Evolutionary conservation across 2,888 invertebrate genomes (phyloP).

Genomic region (Dryadula phaetusa): DNA sequence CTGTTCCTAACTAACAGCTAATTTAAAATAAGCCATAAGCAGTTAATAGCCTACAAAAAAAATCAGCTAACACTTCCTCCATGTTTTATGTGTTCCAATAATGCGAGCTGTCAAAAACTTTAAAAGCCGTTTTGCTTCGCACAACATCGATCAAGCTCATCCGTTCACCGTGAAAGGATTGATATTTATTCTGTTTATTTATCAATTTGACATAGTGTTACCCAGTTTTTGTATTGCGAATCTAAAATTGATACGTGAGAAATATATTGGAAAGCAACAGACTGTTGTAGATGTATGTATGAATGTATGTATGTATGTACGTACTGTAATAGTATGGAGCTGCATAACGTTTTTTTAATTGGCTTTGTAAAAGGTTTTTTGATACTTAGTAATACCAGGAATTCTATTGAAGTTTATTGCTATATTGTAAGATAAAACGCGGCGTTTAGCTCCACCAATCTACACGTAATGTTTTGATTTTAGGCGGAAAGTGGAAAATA

Average conservation of each 20-base stretch:
- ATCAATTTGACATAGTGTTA: constrained; percentile 70
- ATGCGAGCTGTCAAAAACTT: constrained; percentile 39
- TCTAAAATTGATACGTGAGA: constrained; percentile 74
- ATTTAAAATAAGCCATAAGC: not conserved
- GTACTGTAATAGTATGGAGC: not conserved
- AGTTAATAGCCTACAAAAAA: constrained; percentile 5
- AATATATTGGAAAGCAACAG: constrained; percentile 63
- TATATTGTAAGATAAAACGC: too few relatives aligned
- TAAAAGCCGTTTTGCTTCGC: constrained; percentile 60
- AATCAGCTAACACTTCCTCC: constrained; percentile 10
- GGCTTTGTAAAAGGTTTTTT: not conserved
- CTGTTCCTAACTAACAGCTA: too few relatives aligned
- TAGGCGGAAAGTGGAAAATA: too few relatives aligned
- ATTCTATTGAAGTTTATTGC: too few relatives aligned
- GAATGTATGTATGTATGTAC: not conserved
- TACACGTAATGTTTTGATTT: too few relatives aligned
- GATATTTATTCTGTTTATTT: constrained; percentile 71
- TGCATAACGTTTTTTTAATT: not conserved
- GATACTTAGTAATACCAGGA: too few relatives aligned
- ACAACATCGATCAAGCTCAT: constrained; percentile 66
- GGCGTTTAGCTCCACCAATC: too few relatives aligned
- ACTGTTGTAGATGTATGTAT: not conserved
- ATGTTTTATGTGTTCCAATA: constrained; percentile 17
- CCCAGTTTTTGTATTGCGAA: constrained; percentile 61
- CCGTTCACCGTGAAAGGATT: constrained; percentile 67